Base-by-base conservation (phyloP, 1,140 invertebrate genomes). In the Nilaparvata lugens region DNA sequence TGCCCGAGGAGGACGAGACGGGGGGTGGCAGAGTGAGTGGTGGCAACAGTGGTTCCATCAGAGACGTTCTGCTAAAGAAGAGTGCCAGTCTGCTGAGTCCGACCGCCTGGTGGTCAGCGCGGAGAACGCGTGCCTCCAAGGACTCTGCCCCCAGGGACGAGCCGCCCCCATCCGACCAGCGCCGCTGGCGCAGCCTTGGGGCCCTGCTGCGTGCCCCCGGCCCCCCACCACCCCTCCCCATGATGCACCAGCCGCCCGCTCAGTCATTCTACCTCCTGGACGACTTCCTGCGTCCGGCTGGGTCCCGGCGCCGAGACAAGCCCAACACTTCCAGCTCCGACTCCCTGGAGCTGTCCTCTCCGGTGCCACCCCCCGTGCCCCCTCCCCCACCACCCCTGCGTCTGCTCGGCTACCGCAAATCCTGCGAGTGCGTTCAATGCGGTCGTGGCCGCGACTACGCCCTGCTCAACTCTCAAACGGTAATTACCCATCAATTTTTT, bases 201-300 rank as follows among this genome's bases (percentile, higher is more conserved):
- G 76, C 77, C 3, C 65, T 79, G n/a, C 66, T 79, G 2, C 67
- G 74, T 11, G 72, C 74, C 7, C 74, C 74, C 25, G 55, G 48
- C 13, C 18, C 52, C 1, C 53, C 53, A 16, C 35, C 60, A 16
- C 58, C 43, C 18, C 52, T 56, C 3, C 58, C 60, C 4, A 63
- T 60, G 18, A 64, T 60, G 4, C 60, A 62, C 2, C 74, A 75
- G 2, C 71, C 68, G 6, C 64, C 74, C 0, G 77, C 77, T 2
- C 76, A 79, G 59, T 77, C 75, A 61, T 79, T 79, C 52, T 79
- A 79, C 63, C 68, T 79, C 1, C 66, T 79, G 9, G 78, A 79
- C 58, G 78, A 79, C 56, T 79, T 79, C 38, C 62, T 79, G 52
- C 69, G 72, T n/a, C 78, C 78, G 0, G 72, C 74, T 52, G 73